Percentiles rank a stretch among this genome's conserved stretches.
Conservation (phyloP, 2,888 invertebrate genomes). For the Malacosoma neustria region DNA sequence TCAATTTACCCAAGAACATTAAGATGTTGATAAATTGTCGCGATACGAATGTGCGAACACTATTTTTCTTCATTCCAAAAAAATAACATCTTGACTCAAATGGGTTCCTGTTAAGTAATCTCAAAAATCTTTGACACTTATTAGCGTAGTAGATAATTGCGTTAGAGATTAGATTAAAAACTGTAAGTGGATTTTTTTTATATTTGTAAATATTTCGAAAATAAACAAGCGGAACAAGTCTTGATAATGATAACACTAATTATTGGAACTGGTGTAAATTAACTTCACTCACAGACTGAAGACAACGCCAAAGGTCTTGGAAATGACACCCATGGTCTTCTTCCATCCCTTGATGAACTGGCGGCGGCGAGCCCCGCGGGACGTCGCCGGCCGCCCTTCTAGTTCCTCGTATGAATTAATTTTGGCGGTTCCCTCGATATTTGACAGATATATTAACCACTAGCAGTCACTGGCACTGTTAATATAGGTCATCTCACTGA, state of each 20-base stretch:
- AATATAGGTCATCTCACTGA: constrained; percentile 29
- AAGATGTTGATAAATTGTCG: constrained; percentile 15
- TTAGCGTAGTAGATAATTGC: background rate
- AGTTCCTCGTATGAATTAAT: constrained; percentile 66
- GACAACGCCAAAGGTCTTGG: constrained; percentile 85
- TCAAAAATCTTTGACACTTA: background rate
- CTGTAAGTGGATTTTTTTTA: background rate
- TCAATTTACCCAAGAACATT: no score
- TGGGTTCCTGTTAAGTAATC: background rate
- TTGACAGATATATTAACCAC: constrained; percentile 39
- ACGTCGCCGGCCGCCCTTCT: constrained; percentile 54
- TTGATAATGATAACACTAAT: background rate
- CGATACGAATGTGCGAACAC: background rate
- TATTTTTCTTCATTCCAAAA: background rate
- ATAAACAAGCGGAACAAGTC: background rate
- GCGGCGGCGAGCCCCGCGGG: constrained; percentile 66
- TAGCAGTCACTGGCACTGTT: constrained; percentile 41
- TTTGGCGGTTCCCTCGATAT: constrained; percentile 42
- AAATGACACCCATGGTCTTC: constrained; percentile 83
- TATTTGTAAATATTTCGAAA: background rate
- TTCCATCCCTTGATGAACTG: constrained; percentile 69
- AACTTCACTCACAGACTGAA: constrained; percentile 84
- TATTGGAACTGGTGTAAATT: background rate
- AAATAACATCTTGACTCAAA: background rate
- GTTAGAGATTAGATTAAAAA: background rate